A percentile compares a stretch with the other conserved stretches of the same genome.
Evolutionary conservation across 2,113 vertebrate genomes (phyloP).

Genomic region (Probosciger aterrimus): DNA sequence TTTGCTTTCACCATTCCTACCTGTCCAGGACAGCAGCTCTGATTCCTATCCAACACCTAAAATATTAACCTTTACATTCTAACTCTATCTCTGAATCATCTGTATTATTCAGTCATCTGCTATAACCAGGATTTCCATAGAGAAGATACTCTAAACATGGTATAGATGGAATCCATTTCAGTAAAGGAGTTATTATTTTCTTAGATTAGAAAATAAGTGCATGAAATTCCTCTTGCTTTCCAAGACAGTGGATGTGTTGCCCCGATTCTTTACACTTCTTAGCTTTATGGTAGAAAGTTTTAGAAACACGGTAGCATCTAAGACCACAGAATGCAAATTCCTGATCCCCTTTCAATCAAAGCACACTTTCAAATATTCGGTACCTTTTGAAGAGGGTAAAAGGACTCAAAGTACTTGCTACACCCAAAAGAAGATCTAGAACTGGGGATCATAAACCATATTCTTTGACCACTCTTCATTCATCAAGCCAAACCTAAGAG

Average conservation of each 20-base stretch:
- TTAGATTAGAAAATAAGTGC: neutral
- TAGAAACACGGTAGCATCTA: neutral
- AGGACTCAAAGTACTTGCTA: neutral
- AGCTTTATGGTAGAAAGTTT: neutral
- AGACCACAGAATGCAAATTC: neutral
- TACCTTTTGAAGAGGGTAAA: neutral
- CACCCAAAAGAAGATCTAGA: neutral
- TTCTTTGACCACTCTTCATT: neutral
- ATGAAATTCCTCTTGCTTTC: neutral
- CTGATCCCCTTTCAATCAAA: neutral
- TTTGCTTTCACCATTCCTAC: neutral
- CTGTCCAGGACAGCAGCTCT: neutral
- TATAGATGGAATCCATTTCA: neutral
- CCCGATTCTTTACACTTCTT: neutral
- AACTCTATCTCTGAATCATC: neutral
- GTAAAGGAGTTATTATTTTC: neutral
- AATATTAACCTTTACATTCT: neutral
- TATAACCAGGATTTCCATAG: neutral
- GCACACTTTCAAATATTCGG: neutral
- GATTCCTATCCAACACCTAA: neutral
- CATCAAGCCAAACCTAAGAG: neutral
- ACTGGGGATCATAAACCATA: neutral
- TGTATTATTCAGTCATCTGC: neutral
- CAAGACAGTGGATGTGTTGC: neutral
- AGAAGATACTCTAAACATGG: neutral